Conservation (phyloP, 2,888 invertebrate species). For the Spodoptera exigua region DNA sequence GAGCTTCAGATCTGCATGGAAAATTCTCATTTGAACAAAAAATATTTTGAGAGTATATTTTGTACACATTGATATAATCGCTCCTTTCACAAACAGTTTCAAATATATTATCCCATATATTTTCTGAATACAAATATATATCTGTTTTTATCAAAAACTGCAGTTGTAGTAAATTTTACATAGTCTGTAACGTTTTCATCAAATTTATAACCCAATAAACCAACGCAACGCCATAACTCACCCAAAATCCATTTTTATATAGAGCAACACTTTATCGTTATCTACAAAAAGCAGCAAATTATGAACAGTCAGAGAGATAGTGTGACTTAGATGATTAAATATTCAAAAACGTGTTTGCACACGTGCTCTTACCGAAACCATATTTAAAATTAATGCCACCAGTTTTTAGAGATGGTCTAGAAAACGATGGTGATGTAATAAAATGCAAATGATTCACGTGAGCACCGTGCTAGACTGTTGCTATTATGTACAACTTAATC, state of each 20-base stretch:
- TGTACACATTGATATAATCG: background rate
- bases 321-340: constrained; percentile 9
- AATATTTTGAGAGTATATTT: background rate
- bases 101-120: background rate
- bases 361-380: constrained; percentile 9
- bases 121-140: background rate
- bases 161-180: constrained; percentile 9
- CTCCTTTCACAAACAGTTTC: background rate
- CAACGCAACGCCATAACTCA: background rate
- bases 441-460: constrained; percentile 17
- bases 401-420: constrained; percentile 9
- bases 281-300: constrained; percentile 3
- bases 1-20: constrained; percentile 1
- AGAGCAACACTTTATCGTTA: constrained; percentile 1
- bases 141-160: constrained; percentile 7
- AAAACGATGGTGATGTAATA: constrained; percentile 19
- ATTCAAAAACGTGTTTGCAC: constrained; percentile 2
- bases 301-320: constrained; percentile 4
- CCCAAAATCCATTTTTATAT: constrained; percentile 13
- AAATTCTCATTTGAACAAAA: constrained; percentile 1
- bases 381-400: background rate
- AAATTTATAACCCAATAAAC: background rate
- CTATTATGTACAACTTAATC: constrained; percentile 28
- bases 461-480: constrained; percentile 12
- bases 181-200: background rate